Base-by-base conservation (phyloP, 2,888 invertebrate species). In the Trypoxylon attenuatum region DNA sequence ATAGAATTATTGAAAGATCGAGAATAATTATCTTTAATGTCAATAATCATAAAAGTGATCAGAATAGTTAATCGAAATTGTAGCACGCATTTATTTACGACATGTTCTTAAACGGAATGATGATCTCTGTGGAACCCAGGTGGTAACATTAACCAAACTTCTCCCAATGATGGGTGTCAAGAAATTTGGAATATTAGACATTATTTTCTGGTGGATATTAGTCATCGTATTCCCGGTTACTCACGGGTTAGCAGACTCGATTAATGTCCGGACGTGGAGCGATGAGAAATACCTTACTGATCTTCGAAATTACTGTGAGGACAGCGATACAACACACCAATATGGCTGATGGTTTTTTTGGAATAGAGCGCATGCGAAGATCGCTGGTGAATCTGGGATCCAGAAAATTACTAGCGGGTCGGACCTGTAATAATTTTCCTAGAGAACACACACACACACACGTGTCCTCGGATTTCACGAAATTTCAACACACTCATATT, bases 301-400 rank as follows among this genome's bases (percentile, higher is more conserved):
- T 83, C 84, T 85, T 83, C 81, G 80, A 81, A 85, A 85, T 82
- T 84, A 83, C 86, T 82, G 83, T 84, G 84, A 82, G 13, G 4
- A 55, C 83, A 87, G 84, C 84, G 84, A 87, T 87, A 87, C 85
- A 87, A 87, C 84, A 87, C 85, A 87, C 87, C 87, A 88, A 87
- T 87, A 88, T 87, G 87, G 88, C 87, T 83, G 87, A 85, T 82
- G 80, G 78, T 82, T 85, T 84, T 84, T 82, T 78, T 76, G 76
- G 80, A 81, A 79, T 77, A 75, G 74, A 77, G 79, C 83, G 83
- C 83, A 82, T 82, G 82, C 81, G 82, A 61, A 47, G 18, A 57
- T 60, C 13, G 18, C 19, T 61, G 66, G 58, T 42, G 66, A 51
- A 52, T 64, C 73, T 62, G 68, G 43, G 47, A 45, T 47, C n/a